These are phyloP conservation scores for Taxidea taxus DNA, from an alignment of 2,113 vertebrate species.

Conservation along the genomic window DNA sequence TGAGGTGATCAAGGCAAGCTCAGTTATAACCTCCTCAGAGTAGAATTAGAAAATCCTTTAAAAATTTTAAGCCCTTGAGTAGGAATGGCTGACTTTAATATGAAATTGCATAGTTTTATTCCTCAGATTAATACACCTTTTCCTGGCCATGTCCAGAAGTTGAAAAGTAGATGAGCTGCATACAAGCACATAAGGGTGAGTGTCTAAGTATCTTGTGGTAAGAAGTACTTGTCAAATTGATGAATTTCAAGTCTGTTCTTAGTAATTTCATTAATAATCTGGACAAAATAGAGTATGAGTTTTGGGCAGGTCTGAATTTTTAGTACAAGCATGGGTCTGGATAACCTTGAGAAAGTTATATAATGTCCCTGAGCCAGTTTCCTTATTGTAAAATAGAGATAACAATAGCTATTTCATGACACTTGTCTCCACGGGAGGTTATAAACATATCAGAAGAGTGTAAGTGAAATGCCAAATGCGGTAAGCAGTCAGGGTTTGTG, in stretches of 20 bases:
- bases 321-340: background rate
- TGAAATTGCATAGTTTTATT: background rate
- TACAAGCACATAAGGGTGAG: background rate
- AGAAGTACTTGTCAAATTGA: conserved; percentile 46
- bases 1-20: background rate
- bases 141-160: background rate
- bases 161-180: background rate
- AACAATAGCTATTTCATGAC: background rate
- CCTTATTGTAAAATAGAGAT: background rate
- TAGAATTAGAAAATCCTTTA: background rate
- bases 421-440: background rate
- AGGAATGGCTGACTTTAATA: background rate
- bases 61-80: background rate
- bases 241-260: conserved; percentile 65
- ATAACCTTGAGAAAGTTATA: conserved; percentile 31
- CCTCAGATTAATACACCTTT: background rate
- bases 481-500: rapidly evolving
- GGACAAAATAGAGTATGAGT: conserved; percentile 14
- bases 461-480: background rate
- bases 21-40: background rate
- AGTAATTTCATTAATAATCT: conserved; percentile 65
- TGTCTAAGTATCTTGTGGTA: background rate
- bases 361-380: background rate
- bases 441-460: background rate
- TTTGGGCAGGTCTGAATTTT: conserved; percentile 41